Percentiles rank a stretch among this genome's conserved stretches.
phyloP scores from a whole-genome alignment of 2,113 vertebrate species.

The Oophaga pumilio region DNA sequence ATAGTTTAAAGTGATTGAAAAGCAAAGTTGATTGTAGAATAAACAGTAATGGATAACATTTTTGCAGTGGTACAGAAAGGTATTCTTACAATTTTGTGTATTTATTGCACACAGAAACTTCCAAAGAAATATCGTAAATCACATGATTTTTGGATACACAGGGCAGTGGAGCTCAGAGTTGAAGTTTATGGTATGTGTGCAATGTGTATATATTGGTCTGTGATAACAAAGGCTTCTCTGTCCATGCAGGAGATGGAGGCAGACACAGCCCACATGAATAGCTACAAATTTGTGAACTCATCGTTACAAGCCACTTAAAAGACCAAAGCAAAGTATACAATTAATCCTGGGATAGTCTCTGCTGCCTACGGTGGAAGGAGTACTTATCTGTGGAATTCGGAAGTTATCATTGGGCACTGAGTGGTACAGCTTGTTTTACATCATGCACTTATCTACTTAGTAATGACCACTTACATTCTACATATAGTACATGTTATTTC shows the following conservation, averaged over 20 bases:
- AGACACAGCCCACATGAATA: constrained; percentile 42
- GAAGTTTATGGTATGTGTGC: constrained; percentile 36
- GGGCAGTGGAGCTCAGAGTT: neutral
- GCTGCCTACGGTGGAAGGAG: constrained; percentile 4
- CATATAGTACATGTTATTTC: neutral
- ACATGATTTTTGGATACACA: neutral
- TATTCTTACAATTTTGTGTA: neutral
- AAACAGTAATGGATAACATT: no score
- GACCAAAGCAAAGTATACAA: constrained; percentile 22
- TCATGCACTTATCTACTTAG: neutral
- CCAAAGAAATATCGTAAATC: neutral
- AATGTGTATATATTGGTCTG: constrained; percentile 49
- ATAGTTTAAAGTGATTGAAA: no score
- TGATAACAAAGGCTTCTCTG: constrained; percentile 43
- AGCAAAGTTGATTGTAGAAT: no score
- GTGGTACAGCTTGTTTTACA: constrained; percentile 27
- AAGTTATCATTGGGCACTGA: constrained; percentile 34
- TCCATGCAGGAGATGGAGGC: constrained; percentile 33
- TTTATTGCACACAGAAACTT: neutral
- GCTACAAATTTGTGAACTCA: constrained; percentile 47
- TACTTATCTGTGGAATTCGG: constrained; percentile 50
- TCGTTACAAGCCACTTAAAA: constrained; percentile 39
- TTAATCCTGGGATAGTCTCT: constrained; percentile 22
- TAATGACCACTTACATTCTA: constrained; percentile 10
- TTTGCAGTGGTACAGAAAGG: no score